These are phyloP conservation scores for Anarrhichthys ocellatus DNA, from an alignment of 2,113 vertebrate species.

Conservation along the genomic window DNA sequence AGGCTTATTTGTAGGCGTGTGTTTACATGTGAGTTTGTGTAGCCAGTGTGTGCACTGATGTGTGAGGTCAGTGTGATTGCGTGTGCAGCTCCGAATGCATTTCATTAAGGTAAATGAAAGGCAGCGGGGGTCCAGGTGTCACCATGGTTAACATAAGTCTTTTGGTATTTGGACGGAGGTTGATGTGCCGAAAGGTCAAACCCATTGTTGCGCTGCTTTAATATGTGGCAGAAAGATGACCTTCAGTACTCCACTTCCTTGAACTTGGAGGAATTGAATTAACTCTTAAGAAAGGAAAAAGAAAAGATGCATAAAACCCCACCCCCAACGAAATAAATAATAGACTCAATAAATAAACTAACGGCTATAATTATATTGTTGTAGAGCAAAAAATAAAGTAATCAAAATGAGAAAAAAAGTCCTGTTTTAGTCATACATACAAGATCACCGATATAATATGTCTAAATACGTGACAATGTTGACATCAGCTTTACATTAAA, in stretches of 20 bases:
- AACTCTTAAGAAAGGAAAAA: neutral
- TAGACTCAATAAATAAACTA: neutral
- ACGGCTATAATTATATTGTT: neutral
- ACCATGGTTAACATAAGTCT: constrained; percentile 54
- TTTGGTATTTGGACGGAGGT: constrained; percentile 59
- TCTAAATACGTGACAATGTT: neutral
- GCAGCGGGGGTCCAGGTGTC: constrained; percentile 32
- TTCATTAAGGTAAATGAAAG: constrained; percentile 46
- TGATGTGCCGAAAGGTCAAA: constrained; percentile 65
- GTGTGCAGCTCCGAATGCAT: constrained; percentile 33
- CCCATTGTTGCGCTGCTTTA: constrained; percentile 37
- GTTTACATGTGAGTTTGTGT: constrained; percentile 11
- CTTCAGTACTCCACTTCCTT: constrained; percentile 29
- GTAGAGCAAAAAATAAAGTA: neutral
- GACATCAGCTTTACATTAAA: constrained; percentile 36
- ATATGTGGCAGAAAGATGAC: constrained; percentile 35
- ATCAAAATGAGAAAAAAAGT: neutral
- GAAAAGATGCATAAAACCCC: constrained; percentile 1
- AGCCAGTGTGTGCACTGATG: neutral
- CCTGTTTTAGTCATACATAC: neutral
- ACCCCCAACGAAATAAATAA: neutral
- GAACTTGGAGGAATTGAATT: constrained; percentile 14
- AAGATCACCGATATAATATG: neutral
- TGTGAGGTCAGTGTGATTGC: constrained; percentile 28
- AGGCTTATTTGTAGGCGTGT: constrained; percentile 1